Base-by-base conservation (phyloP, 2,113 vertebrate species). In the Ceyx cyanopectus region DNA sequence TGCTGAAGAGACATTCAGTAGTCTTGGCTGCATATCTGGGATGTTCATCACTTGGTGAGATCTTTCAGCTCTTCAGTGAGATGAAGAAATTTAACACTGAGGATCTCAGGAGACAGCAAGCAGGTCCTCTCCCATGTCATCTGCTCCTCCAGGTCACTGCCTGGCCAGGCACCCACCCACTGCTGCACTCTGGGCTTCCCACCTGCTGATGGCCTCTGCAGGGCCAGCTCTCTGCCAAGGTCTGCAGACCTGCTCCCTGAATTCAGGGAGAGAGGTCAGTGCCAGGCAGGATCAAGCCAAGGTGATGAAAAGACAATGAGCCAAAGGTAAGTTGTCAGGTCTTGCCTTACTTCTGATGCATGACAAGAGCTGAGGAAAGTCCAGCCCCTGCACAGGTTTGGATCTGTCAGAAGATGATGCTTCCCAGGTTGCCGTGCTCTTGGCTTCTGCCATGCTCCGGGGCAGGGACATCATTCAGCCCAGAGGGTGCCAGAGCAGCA, bases 141-240 rank as follows among this genome's bases (percentile, higher is more conserved):
- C 60, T 58, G 7, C 1, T 63, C 57, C 40, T 50, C 23, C 46
- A 11, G 2, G 3, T 46, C 54, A 43, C 43, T 0, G 0, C 4
- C 61, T 45, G 32, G 14, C 37, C 0, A 0, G 20, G 26, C 34
- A 56, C 6, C 23, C 14, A 5, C 6, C 26, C 3, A 1, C 15
- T 48, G 72, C 58, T 70, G 43, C 69, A 67, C 65, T 62, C 61
- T 37, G 30, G 1, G 4, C 32, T 62, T 83, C 46, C 60, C 63
- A 27, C 7, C 9, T 6, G 1, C 23, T 6, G 15, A n/a, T 15
- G n/a, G 43, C 10, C 34, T 56, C 65, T 26, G 58, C 67, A 18
- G 34, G 43, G 62, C 18, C 2, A 2, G 15, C 21, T 45, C 32
- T 27, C 60, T 75, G 72, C 85, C 74, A 78, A 41, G 43, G 37